Evolutionary conservation across 1,140 invertebrate genomes (phyloP).

Genomic region (Apis dorsata): DNA sequence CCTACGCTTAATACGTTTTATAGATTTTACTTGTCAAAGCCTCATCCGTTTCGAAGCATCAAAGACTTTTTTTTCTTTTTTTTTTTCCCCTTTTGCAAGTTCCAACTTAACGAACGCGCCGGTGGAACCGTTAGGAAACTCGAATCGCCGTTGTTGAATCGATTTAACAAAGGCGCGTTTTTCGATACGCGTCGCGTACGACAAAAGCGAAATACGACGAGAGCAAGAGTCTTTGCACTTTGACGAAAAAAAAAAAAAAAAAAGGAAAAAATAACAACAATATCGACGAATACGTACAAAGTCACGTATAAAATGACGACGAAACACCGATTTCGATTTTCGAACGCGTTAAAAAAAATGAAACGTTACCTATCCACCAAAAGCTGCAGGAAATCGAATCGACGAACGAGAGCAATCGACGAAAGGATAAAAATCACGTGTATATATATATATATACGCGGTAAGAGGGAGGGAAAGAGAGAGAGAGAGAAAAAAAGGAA

Average conservation of each 20-base stretch:
- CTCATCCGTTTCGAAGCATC: neutral
- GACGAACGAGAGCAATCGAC: neutral
- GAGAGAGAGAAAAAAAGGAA: no score
- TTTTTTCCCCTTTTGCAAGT: neutral
- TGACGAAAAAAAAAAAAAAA: no score
- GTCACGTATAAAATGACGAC: no score
- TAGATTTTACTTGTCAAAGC: conserved; percentile 23
- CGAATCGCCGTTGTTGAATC: neutral
- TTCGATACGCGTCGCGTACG: neutral
- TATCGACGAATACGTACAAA: neutral
- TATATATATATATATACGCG: neutral
- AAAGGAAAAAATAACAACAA: neutral
- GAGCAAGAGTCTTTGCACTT: neutral
- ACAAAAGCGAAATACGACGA: neutral
- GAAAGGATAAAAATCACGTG: neutral
- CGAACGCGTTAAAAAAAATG: neutral
- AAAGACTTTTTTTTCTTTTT: neutral
- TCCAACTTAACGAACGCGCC: conserved; percentile 10
- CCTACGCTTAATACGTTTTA: conserved; percentile 9
- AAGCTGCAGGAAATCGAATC: no score
- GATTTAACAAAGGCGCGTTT: neutral
- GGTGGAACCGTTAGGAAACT: neutral
- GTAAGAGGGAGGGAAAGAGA: neutral
- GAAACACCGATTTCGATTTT: no score
- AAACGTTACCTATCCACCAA: no score